Evolutionary conservation across 53 echinoderm and acorn worm genomes (phyloP).

Genomic region (Antedon mediterranea): DNA sequence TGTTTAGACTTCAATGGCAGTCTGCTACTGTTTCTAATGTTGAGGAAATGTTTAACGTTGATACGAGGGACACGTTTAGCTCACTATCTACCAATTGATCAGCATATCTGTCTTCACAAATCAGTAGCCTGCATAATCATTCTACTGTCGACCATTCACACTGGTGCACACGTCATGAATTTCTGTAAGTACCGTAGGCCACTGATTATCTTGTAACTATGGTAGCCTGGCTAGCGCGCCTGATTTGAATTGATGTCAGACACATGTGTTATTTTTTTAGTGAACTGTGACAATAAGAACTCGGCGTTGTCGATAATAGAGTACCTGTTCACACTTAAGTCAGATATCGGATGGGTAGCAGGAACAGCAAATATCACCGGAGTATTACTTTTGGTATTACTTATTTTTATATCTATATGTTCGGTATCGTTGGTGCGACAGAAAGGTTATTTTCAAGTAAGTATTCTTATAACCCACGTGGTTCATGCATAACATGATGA

Average conservation of each 20-base stretch:
- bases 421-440: constrained; percentile 62
- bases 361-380: constrained; percentile 53
- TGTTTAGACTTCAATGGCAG: constrained; percentile 74
- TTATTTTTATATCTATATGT: constrained; percentile 45
- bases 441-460: constrained; percentile 78
- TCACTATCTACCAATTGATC: constrained; percentile 59
- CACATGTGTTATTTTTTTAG: no score
- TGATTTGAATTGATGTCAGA: no score
- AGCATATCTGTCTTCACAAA: constrained; percentile 78
- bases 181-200: background rate
- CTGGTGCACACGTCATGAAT: constrained; percentile 37
- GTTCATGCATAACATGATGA: no score
- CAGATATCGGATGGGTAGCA: constrained; percentile 54
- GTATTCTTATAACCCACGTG: no score
- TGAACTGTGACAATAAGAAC: background rate
- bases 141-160: constrained; percentile 38
- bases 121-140: constrained; percentile 56
- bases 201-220: no score
- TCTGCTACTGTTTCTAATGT: constrained; percentile 59
- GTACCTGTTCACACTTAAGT: constrained; percentile 26
- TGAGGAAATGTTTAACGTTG: constrained; percentile 67
- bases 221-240: no score
- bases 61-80: constrained; percentile 53
- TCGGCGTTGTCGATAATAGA: constrained; percentile 19
- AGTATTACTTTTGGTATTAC: constrained; percentile 22